Conservation (phyloP, 2,113 vertebrate genomes). For the Esox niger region DNA sequence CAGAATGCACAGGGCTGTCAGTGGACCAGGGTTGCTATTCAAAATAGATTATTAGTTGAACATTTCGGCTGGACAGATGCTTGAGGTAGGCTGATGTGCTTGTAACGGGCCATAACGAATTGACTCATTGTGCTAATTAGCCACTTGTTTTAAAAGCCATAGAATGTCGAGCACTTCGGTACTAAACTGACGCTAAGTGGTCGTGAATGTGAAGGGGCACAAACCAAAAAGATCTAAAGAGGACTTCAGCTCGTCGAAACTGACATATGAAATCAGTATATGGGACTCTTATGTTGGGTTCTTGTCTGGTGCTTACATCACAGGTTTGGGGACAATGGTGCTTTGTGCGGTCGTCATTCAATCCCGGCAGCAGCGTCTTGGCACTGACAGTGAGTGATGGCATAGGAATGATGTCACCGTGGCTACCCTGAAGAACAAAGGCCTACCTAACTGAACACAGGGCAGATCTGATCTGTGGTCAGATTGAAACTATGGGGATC, state of each 20-base stretch:
- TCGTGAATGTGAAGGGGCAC: constrained; percentile 30
- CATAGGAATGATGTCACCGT: constrained; percentile 71
- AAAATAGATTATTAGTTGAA: too few relatives aligned
- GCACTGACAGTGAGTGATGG: constrained; percentile 67
- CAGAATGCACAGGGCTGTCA: too few relatives aligned
- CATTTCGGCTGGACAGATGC: too few relatives aligned
- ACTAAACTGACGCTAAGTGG: background rate
- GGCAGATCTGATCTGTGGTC: constrained; percentile 52
- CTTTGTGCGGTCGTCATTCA: constrained; percentile 68
- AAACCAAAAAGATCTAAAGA: constrained; percentile 30
- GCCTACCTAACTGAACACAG: constrained; percentile 16
- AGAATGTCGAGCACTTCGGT: background rate
- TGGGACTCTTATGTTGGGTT: constrained; percentile 43
- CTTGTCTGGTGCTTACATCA: constrained; percentile 50
- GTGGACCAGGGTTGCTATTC: too few relatives aligned
- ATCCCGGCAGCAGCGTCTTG: constrained; percentile 48
- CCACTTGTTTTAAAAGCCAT: background rate
- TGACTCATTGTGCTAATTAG: background rate
- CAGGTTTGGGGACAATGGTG: constrained; percentile 65
- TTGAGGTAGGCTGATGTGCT: too few relatives aligned
- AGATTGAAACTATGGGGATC: constrained; percentile 52
- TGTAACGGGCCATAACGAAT: too few relatives aligned
- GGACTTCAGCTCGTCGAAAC: constrained; percentile 33
- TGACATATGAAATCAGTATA: constrained; percentile 46
- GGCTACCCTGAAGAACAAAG: constrained; percentile 42